These are phyloP conservation scores for Desmophyllum pertusum DNA, from an alignment of 92 coral and sea anemone genomes.

Conservation along the genomic window DNA sequence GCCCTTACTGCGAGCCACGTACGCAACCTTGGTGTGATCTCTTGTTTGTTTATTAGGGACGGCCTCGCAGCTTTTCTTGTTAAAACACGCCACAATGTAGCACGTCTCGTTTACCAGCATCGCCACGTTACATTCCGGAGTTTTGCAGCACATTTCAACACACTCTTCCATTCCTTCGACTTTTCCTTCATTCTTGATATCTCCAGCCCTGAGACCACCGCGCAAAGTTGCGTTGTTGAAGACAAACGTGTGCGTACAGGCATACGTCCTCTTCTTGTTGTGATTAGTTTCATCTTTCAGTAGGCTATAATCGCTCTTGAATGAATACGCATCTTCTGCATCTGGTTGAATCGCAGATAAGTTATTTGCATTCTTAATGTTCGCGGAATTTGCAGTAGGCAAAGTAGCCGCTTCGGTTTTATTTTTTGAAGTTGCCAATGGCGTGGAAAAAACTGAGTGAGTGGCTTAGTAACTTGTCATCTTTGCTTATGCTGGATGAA, in stretches of 20 bases:
- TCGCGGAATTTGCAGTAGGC: not conserved
- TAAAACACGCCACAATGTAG: conserved; percentile 63
- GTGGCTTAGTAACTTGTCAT: not conserved
- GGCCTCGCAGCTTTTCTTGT: conserved; percentile 65
- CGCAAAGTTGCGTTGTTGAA: conserved; percentile 77
- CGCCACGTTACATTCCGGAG: conserved; percentile 77
- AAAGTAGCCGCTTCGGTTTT: not conserved
- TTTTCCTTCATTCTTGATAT: conserved; percentile 60
- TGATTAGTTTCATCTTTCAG: not conserved
- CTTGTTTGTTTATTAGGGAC: conserved; percentile 37
- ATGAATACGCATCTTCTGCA: conserved; percentile 1
- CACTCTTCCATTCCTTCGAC: conserved; percentile 76
- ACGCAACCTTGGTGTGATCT: conserved; percentile 46
- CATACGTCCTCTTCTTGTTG: conserved; percentile 40
- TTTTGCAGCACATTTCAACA: conserved; percentile 73
- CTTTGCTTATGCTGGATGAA: not conserved
- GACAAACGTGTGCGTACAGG: conserved; percentile 70
- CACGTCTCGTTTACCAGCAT: conserved; percentile 54
- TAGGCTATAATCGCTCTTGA: conserved; percentile 45
- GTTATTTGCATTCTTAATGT: not conserved
- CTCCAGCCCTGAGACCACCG: conserved; percentile 71
- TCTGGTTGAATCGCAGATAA: not conserved
- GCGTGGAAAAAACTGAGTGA: not conserved
- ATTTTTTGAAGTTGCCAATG: not conserved
- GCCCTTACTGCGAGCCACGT: conserved; percentile 66